A percentile compares a stretch with the other conserved stretches of the same genome.
These are phyloP conservation scores for Fistularia commersonii DNA, from an alignment of 2,797 vertebrate genomes.

Conservation along the genomic window DNA sequence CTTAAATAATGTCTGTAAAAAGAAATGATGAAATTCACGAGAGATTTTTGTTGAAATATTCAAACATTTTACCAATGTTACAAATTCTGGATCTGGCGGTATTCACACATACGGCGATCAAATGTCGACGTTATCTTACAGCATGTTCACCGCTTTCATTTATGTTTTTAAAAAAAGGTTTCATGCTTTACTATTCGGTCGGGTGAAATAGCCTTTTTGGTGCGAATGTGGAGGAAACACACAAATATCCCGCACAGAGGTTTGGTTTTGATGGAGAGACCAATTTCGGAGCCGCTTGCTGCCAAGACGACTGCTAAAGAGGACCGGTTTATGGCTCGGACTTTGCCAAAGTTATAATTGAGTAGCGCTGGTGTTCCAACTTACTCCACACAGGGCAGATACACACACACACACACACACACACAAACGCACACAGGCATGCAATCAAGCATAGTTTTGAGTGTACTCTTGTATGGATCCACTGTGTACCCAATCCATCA, in stretches of 20 bases:
- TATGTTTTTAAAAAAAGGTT: not conserved
- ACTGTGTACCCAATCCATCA: conserved; percentile 46
- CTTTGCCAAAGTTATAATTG: conserved; percentile 68
- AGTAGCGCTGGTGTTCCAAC: conserved; percentile 50
- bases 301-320: conserved; percentile 63
- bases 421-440: conserved; percentile 23
- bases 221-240: conserved; percentile 32
- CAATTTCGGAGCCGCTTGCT: conserved; percentile 37
- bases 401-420: conserved; percentile 33
- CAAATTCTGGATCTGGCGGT: too few species aligned
- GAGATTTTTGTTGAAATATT: too few species aligned
- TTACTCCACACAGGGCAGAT: conserved; percentile 37
- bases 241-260: conserved; percentile 33
- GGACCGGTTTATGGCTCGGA: conserved; percentile 54
- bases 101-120: too few species aligned
- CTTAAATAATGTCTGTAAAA: too few species aligned
- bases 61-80: too few species aligned
- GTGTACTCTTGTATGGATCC: not conserved
- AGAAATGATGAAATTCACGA: too few species aligned
- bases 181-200: conserved; percentile 8
- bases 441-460: conserved; percentile 10
- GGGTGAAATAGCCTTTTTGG: conserved; percentile 25
- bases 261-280: conserved; percentile 27
- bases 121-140: too few species aligned
- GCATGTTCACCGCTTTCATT: too few species aligned